These are phyloP conservation scores for Synodontis membranacea DNA, from an alignment of 2,113 vertebrate species.

Conservation along the genomic window DNA sequence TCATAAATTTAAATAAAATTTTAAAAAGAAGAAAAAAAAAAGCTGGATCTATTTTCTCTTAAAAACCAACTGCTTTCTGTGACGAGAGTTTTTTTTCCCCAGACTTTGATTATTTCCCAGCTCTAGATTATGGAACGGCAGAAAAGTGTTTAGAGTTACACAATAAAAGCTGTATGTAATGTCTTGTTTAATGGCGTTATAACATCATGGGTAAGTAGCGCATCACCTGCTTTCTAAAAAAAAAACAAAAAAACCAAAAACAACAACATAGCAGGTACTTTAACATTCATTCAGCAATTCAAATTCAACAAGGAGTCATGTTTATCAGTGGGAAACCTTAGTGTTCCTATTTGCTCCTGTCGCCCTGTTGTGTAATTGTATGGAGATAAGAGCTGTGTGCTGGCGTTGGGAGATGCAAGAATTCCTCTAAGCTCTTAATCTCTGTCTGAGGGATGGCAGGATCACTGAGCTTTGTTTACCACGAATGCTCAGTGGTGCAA, in stretches of 20 bases:
- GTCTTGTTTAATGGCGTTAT: background rate
- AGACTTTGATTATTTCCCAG: background rate
- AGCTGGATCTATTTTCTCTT: background rate
- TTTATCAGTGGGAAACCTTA: background rate
- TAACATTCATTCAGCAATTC: background rate
- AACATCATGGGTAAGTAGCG: background rate
- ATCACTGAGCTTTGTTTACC: slow-evolving; percentile 18
- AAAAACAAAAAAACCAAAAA: background rate
- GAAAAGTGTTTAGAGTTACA: background rate
- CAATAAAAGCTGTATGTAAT: background rate
- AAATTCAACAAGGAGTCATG: background rate
- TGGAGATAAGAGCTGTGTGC: slow-evolving; percentile 30
- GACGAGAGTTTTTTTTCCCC: background rate
- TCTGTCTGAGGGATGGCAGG: slow-evolving; percentile 31
- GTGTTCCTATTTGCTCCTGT: background rate
- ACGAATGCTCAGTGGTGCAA: slow-evolving; percentile 13
- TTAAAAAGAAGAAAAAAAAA: background rate
- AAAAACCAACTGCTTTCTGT: background rate
- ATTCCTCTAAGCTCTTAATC: slow-evolving; percentile 46
- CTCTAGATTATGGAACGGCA: background rate
- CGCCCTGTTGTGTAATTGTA: slow-evolving; percentile 5
- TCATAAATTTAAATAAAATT: background rate
- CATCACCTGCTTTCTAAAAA: background rate
- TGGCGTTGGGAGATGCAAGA: slow-evolving; percentile 28
- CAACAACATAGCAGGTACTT: background rate